Percentiles rank a stretch among this genome's conserved stretches.
These are phyloP conservation scores for Cervus canadensis DNA, from an alignment of 2,113 vertebrate species.

Conservation along the genomic window DNA sequence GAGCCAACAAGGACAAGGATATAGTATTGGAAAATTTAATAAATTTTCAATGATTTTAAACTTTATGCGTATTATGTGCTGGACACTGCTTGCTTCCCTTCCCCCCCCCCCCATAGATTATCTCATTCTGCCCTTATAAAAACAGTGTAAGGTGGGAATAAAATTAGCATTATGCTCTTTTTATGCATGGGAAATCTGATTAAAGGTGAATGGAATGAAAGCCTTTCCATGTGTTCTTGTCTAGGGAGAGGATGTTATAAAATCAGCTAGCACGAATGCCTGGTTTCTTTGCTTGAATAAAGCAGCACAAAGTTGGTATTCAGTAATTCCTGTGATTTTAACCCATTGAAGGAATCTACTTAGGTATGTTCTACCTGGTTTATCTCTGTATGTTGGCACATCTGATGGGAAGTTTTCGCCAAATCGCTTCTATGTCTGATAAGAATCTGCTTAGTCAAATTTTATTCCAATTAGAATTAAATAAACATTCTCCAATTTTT, in stretches of 20 bases:
- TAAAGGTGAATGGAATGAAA: not conserved
- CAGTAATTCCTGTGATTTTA: not conserved
- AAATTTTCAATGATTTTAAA: not conserved
- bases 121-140: not conserved
- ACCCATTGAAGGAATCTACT: not conserved
- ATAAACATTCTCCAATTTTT: not conserved
- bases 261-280: not conserved
- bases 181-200: not conserved
- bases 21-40: not conserved
- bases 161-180: not conserved
- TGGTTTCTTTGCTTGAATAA: not conserved
- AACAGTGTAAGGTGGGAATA: not conserved
- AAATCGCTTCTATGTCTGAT: not conserved
- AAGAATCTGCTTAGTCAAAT: not conserved
- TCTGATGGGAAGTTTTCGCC: not conserved
- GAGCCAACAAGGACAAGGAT: not conserved
- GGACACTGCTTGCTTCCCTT: not conserved
- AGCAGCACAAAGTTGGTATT: not conserved
- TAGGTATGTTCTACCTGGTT: not conserved
- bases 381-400: not conserved
- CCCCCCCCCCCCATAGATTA: not conserved
- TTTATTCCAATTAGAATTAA: not conserved
- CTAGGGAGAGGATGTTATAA: not conserved
- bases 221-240: not conserved
- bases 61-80: not conserved